Conservation (phyloP, 2,113 vertebrate species). For the Scomber japonicus region DNA sequence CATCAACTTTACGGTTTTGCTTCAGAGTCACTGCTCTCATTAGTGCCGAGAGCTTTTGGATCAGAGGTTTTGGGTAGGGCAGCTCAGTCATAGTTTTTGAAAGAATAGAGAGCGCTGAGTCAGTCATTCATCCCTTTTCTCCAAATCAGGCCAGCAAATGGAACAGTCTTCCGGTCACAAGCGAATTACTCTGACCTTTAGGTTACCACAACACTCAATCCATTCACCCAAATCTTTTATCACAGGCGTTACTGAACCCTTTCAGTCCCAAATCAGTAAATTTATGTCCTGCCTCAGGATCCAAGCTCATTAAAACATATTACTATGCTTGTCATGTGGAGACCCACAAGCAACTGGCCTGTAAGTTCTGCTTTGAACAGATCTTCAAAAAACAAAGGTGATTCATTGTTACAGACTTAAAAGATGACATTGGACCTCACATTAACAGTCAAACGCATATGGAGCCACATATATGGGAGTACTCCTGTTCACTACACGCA, state of each 20-base stretch:
- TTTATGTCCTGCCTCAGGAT: constrained; percentile 29
- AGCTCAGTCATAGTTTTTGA: constrained; percentile 6
- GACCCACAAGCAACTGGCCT: constrained; percentile 13
- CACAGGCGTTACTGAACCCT: constrained; percentile 17
- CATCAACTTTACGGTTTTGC: neutral
- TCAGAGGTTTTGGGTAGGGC: neutral
- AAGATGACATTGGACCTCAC: neutral
- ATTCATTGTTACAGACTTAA: neutral
- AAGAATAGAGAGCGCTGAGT: constrained; percentile 24
- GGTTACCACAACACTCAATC: constrained; percentile 46
- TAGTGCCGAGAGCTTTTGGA: neutral
- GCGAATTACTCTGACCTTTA: constrained; percentile 47
- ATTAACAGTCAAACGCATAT: neutral
- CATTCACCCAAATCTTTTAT: constrained; percentile 44
- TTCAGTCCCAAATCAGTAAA: constrained; percentile 25
- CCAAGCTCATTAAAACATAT: constrained; percentile 36
- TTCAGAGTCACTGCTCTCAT: neutral
- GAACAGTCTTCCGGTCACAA: constrained; percentile 51
- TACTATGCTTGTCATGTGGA: constrained; percentile 45
- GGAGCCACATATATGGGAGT: neutral
- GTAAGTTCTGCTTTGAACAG: constrained; percentile 7
- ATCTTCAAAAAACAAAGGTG: constrained; percentile 14
- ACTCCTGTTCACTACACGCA: neutral
- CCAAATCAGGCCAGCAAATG: constrained; percentile 29
- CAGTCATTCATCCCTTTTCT: constrained; percentile 26